Evolutionary conservation across 2,113 vertebrate genomes (phyloP).

Genomic region (Prietella phreatophila): DNA sequence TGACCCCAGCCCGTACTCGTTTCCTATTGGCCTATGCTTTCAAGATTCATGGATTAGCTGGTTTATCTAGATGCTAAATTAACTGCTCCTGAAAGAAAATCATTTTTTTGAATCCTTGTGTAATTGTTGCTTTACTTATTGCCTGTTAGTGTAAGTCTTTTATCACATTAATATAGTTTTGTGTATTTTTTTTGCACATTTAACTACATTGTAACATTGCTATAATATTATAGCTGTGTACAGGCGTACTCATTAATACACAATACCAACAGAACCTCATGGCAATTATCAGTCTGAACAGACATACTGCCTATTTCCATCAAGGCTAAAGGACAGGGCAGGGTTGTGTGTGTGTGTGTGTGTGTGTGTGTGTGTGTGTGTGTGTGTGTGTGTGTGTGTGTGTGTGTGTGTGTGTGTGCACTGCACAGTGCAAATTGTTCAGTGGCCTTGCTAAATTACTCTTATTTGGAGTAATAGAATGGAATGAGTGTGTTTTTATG

Average conservation of each 20-base stretch:
- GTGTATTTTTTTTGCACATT: background rate
- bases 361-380: background rate
- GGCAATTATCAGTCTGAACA: background rate
- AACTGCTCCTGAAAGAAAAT: background rate
- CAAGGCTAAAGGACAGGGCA: background rate
- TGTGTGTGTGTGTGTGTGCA: background rate
- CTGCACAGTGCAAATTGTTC: background rate
- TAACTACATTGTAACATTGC: background rate
- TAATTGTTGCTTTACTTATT: background rate
- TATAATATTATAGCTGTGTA: background rate
- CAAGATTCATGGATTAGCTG: background rate
- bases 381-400: background rate
- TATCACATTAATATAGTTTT: background rate
- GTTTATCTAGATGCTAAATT: background rate
- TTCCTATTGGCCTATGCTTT: background rate
- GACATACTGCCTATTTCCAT: background rate
- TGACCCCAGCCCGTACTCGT: background rate
- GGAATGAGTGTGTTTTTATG: background rate
- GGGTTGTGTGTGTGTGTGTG: background rate
- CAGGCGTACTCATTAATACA: background rate
- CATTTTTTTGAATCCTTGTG: background rate
- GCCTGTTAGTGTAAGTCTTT: background rate
- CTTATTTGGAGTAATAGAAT: background rate
- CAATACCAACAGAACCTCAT: background rate
- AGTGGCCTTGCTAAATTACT: background rate